Evolutionary conservation across 2,113 vertebrate species (phyloP), one percentile per base, ranked within the genome.

Genomic region (Oostethus manadensis): DNA sequence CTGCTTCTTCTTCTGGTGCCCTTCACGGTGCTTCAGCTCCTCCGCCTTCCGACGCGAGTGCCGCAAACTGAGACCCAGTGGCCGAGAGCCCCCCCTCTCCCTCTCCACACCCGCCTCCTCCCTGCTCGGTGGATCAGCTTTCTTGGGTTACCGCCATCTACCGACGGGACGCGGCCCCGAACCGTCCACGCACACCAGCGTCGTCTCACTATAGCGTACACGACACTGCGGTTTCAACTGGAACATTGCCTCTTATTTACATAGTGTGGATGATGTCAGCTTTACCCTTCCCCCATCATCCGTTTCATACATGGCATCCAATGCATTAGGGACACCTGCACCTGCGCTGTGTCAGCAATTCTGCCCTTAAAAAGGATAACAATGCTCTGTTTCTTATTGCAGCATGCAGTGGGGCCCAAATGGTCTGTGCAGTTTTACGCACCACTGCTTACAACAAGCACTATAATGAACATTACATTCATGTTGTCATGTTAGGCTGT

Each of bases 71-170:
- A 87, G 83, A 82, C 82, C 72, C 81, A 80, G 83, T 60, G 80
- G 72, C 79, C 68, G 80, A 82, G 74, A 79, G 64, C 71, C 86
- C 79, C 35, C 51, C 53, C 38, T 40, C 38, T 42, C 38, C 38
- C 38, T 4, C 38, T 42, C 38, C 38, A 14, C 38, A 42, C 38
- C 38, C 38, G 2, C 38, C 38, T 42, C 38, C 38, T 40, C 29
- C 51, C 53, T 55, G 33, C 53, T 55, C 35, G 82, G 53, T 85
- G 84, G 88, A 85, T 88, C 85, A 80, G 86, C 81, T 89, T 90
- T 88, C 89, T 82, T 81, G 86, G 85, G 84, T 86, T 89, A 88
- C 87, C 87, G 89, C 88, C 89, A 89, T 88, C 89, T 91, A 91
- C 84, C 86, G 89, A 85, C 86, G 72, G 88, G 71, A 78, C 77